These are phyloP conservation scores for Cataglyphis cursor DNA, from an alignment of 2,888 invertebrate species.

Conservation along the genomic window DNA sequence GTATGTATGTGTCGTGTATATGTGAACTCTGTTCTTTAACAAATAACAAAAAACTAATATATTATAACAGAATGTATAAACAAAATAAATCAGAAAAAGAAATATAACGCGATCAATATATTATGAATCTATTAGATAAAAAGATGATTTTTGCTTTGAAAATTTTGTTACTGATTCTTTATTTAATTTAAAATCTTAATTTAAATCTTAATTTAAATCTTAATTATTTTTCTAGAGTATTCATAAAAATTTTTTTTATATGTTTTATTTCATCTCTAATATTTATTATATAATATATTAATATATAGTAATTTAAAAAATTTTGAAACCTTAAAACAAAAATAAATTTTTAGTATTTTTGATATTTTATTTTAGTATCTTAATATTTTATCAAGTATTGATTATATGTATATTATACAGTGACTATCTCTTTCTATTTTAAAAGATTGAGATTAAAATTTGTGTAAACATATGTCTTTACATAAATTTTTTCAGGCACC, in stretches of 20 bases:
- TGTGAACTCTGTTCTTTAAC: not conserved
- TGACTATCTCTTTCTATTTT: not conserved
- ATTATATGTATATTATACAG: too few species aligned
- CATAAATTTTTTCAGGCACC: not conserved
- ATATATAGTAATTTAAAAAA: not conserved
- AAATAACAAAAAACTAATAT: not conserved
- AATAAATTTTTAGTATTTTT: not conserved
- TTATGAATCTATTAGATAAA: not conserved
- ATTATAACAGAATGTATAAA: not conserved
- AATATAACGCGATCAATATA: not conserved
- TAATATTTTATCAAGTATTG: not conserved
- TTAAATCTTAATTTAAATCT: too few species aligned
- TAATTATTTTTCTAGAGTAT: not conserved
- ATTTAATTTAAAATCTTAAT: not conserved
- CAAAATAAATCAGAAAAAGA: not conserved
- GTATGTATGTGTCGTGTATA: too few species aligned
- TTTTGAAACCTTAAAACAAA: not conserved
- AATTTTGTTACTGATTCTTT: not conserved
- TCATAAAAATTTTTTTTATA: not conserved
- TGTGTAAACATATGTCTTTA: not conserved
- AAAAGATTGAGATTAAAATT: not conserved
- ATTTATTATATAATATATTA: not conserved
- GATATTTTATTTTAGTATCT: not conserved
- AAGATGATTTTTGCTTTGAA: not conserved
- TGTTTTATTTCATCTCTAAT: too few species aligned